These are phyloP conservation scores for Calycopis cecrops DNA, from an alignment of 1,140 invertebrate species.

Conservation along the genomic window DNA sequence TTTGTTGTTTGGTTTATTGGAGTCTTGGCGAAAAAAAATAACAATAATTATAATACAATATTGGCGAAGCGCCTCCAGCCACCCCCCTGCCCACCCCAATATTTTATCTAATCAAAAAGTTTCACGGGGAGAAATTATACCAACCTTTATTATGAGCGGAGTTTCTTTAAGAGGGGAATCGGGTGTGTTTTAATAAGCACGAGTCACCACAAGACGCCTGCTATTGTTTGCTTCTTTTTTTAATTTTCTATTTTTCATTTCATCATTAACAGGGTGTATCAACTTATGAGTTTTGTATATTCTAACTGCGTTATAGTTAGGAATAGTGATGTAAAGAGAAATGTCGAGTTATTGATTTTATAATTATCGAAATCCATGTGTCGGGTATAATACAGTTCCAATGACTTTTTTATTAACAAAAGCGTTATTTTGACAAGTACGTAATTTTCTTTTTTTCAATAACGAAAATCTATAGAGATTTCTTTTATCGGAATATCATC, in stretches of 20 bases:
- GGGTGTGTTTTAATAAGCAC: slow-evolving; percentile 72
- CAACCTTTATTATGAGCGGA: slow-evolving; percentile 75
- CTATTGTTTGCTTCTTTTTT: slow-evolving; percentile 6
- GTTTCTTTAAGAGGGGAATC: slow-evolving; percentile 66
- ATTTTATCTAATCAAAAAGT: slow-evolving; percentile 77
- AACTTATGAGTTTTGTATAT: too few species aligned
- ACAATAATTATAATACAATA: slow-evolving; percentile 73
- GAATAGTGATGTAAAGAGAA: too few species aligned
- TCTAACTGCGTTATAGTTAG: too few species aligned
- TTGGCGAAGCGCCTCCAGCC: slow-evolving; percentile 57
- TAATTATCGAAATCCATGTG: too few species aligned
- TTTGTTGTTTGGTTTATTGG: not conserved
- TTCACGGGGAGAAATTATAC: slow-evolving; percentile 76
- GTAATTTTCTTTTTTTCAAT: too few species aligned
- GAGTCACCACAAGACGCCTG: slow-evolving; percentile 38
- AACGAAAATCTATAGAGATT: too few species aligned
- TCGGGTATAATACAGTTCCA: too few species aligned
- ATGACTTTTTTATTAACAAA: too few species aligned
- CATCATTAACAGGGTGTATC: not conserved
- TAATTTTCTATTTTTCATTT: slow-evolving; percentile 9
- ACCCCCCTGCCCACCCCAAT: slow-evolving; percentile 56
- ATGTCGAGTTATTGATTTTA: too few species aligned
- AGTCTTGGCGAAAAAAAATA: slow-evolving; percentile 52
- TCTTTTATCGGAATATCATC: too few species aligned
- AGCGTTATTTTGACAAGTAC: too few species aligned